These are phyloP conservation scores for Falco novaeseelandiae DNA, from an alignment of 2,797 vertebrate genomes.

Conservation along the genomic window DNA sequence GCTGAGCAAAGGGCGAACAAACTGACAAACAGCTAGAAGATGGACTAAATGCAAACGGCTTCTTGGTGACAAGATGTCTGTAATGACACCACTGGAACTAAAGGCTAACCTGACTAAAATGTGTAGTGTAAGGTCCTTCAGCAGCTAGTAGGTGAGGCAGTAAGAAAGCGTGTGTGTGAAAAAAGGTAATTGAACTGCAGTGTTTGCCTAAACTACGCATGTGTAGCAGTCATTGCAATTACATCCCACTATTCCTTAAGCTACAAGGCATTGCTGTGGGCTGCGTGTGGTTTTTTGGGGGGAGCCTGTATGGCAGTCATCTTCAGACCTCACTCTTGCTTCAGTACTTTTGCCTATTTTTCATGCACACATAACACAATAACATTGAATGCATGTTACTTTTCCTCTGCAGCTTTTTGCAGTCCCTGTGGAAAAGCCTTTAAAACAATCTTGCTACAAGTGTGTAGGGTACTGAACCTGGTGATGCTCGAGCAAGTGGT, in stretches of 20 bases:
- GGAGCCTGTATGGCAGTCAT: conserved; percentile 82
- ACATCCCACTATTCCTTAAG: conserved; percentile 78
- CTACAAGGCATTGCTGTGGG: conserved; percentile 82
- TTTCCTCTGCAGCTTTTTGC: conserved; percentile 81
- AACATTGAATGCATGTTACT: conserved; percentile 83
- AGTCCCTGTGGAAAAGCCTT: conserved; percentile 87
- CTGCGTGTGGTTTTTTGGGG: conserved; percentile 79
- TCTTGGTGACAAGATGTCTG: neutral
- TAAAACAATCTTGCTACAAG: conserved; percentile 64
- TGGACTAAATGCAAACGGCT: conserved; percentile 17
- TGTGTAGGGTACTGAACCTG: conserved; percentile 70
- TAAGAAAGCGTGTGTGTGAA: conserved; percentile 83
- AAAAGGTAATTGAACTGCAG: conserved; percentile 83
- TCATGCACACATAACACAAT: conserved; percentile 83
- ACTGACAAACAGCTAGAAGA: conserved; percentile 9
- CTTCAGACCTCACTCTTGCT: conserved; percentile 82
- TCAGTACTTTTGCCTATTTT: conserved; percentile 86
- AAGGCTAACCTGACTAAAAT: conserved; percentile 70
- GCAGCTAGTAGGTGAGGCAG: conserved; percentile 79
- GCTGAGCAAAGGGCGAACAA: conserved; percentile 8
- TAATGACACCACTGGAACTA: conserved; percentile 72
- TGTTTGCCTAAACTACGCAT: conserved; percentile 82
- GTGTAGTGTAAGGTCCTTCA: conserved; percentile 78
- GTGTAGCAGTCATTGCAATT: conserved; percentile 80
- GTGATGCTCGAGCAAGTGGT: conserved; percentile 57